A percentile compares a stretch with the other conserved stretches of the same genome.
Conservation (phyloP, 2,797 vertebrate species). For the Botia kubotai region DNA sequence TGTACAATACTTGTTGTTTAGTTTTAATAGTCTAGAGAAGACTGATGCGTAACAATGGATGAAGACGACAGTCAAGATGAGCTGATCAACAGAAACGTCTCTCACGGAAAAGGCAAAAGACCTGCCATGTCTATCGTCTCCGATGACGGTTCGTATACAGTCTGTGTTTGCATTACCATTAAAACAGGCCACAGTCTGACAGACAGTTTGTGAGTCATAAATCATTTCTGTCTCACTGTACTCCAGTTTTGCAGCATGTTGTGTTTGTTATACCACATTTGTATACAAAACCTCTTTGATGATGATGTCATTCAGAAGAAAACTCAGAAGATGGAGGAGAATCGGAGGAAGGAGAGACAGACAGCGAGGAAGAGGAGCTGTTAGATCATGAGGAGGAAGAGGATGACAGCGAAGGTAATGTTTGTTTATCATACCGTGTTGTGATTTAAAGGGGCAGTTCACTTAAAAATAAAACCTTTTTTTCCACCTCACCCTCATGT, state of each 20-base stretch:
- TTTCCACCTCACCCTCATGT: no score
- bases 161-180: slow-evolving; percentile 49
- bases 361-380: slow-evolving; percentile 70
- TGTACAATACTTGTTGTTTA: background rate
- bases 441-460: no score
- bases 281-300: background rate
- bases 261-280: background rate
- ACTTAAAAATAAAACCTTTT: no score
- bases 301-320: slow-evolving; percentile 66
- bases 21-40: slow-evolving; percentile 17
- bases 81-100: slow-evolving; percentile 80
- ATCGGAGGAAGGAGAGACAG: slow-evolving; percentile 80
- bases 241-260: background rate
- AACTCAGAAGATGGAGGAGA: slow-evolving; percentile 79
- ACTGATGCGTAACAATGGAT: slow-evolving; percentile 89
- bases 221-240: background rate
- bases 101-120: slow-evolving; percentile 77
- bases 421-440: background rate
- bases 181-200: background rate
- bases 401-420: slow-evolving; percentile 72
- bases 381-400: slow-evolving; percentile 79
- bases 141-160: slow-evolving; percentile 74
- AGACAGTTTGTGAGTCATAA: no score
- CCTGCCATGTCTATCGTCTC: slow-evolving; percentile 66
- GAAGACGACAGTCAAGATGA: slow-evolving; percentile 93